phyloP scores from a whole-genome alignment of 2,888 invertebrate genomes.

The Tiphia femorata region DNA sequence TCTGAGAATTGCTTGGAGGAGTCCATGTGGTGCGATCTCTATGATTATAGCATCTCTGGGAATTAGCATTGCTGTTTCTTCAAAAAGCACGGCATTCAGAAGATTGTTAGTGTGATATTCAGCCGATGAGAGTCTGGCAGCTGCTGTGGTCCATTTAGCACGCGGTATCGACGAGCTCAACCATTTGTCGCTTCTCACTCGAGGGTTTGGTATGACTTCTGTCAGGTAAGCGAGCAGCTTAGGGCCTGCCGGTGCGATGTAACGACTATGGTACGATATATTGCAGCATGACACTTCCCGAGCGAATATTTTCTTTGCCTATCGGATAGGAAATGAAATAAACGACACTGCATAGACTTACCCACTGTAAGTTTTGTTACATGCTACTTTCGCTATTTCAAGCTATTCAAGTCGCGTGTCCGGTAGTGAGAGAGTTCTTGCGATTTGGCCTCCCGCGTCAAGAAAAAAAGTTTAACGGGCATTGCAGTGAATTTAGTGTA shows the following conservation, averaged over 20 bases:
- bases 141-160: constrained; percentile 77
- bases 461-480: no score
- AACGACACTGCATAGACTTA: no score
- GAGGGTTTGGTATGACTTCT: constrained; percentile 77
- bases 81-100: constrained; percentile 78
- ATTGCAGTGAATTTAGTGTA: no score
- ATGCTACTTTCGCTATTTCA: no score
- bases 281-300: constrained; percentile 88
- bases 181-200: constrained; percentile 82
- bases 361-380: constrained; percentile 69
- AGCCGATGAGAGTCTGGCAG: constrained; percentile 80
- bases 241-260: constrained; percentile 81
- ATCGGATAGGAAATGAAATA: constrained; percentile 74
- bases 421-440: no score
- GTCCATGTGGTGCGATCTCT: constrained; percentile 91
- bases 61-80: constrained; percentile 84
- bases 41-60: constrained; percentile 86
- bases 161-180: constrained; percentile 86
- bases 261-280: constrained; percentile 90
- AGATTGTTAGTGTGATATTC: constrained; percentile 92
- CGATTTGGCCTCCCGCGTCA: no score
- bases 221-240: constrained; percentile 76
- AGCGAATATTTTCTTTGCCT: constrained; percentile 82
- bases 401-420: no score
- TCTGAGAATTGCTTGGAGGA: constrained; percentile 88